A percentile compares a stretch with the other conserved stretches of the same genome.
Conservation (phyloP, 37 sponge, comb jelly and placozoan species). For the Sycon ciliatum region DNA sequence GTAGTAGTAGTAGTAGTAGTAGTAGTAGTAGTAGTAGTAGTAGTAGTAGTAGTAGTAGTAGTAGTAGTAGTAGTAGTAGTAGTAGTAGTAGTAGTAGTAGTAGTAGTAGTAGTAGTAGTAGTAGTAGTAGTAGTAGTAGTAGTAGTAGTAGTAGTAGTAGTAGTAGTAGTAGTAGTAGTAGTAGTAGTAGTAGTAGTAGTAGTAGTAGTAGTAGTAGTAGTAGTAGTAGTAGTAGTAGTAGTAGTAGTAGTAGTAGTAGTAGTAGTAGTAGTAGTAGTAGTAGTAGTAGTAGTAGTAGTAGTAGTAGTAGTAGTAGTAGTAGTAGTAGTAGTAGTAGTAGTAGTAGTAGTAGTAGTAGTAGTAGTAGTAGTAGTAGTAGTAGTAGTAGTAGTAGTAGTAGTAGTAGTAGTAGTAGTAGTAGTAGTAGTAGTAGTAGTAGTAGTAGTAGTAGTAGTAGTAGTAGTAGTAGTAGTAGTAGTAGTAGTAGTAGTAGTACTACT, state of each 20-base stretch:
- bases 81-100: constrained; percentile 8
- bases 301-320: constrained; percentile 8
- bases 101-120: constrained; percentile 6
- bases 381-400: constrained; percentile 8
- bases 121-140: constrained; percentile 8
- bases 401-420: constrained; percentile 6
- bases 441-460: constrained; percentile 8
- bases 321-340: constrained; percentile 8
- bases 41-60: constrained; percentile 6
- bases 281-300: constrained; percentile 6
- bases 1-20: constrained; percentile 8
- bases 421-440: constrained; percentile 8
- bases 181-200: constrained; percentile 8
- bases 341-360: constrained; percentile 6
- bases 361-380: constrained; percentile 8
- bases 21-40: constrained; percentile 8
- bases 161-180: constrained; percentile 6
- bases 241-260: constrained; percentile 8
- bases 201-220: constrained; percentile 8
- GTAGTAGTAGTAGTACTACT: neutral
- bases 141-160: constrained; percentile 8
- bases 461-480: constrained; percentile 6
- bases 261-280: constrained; percentile 8
- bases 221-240: constrained; percentile 6
- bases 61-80: constrained; percentile 8